These are phyloP conservation scores for Druon quercuslanigerum DNA, from an alignment of 1,140 invertebrate species.

Conservation along the genomic window DNA sequence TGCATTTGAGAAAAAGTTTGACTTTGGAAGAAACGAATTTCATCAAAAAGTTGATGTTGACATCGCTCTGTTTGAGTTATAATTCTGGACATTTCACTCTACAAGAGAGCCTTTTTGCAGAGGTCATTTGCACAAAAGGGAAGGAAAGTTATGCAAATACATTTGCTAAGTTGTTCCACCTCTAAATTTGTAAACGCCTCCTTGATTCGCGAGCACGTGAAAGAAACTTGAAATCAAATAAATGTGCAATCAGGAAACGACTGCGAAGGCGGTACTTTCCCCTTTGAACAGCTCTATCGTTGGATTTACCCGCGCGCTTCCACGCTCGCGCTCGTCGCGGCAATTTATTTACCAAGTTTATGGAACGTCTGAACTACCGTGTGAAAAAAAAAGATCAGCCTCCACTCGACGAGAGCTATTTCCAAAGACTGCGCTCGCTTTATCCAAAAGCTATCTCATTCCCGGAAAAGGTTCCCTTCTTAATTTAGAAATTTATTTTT, in stretches of 20 bases:
- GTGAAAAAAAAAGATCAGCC: slow-evolving; percentile 10
- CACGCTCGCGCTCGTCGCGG: slow-evolving; percentile 26
- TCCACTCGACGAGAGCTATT: not conserved
- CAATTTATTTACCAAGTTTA: slow-evolving; percentile 30
- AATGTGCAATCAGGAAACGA: slow-evolving; percentile 29
- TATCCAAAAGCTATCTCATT: not conserved
- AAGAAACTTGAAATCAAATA: slow-evolving; percentile 31
- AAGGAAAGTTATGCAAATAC: slow-evolving; percentile 20
- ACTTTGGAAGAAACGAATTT: too few species aligned
- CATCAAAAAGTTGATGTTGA: too few species aligned
- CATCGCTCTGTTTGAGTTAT: not conserved
- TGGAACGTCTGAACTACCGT: slow-evolving; percentile 10
- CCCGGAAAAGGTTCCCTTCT: not conserved
- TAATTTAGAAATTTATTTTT: too few species aligned
- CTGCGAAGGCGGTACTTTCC: slow-evolving; percentile 20
- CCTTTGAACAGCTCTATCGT: slow-evolving; percentile 16
- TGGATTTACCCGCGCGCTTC: slow-evolving; percentile 19
- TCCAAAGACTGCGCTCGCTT: slow-evolving; percentile 5
- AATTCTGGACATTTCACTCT: not conserved
- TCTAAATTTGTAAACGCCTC: slow-evolving; percentile 22
- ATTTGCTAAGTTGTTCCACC: slow-evolving; percentile 20
- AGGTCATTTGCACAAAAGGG: slow-evolving; percentile 25
- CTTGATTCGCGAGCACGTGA: slow-evolving; percentile 15
- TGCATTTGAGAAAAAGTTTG: too few species aligned
- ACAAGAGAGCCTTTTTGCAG: not conserved